phyloP scores from a whole-genome alignment of 2,888 invertebrate species.

The Hyposoter didymator region DNA sequence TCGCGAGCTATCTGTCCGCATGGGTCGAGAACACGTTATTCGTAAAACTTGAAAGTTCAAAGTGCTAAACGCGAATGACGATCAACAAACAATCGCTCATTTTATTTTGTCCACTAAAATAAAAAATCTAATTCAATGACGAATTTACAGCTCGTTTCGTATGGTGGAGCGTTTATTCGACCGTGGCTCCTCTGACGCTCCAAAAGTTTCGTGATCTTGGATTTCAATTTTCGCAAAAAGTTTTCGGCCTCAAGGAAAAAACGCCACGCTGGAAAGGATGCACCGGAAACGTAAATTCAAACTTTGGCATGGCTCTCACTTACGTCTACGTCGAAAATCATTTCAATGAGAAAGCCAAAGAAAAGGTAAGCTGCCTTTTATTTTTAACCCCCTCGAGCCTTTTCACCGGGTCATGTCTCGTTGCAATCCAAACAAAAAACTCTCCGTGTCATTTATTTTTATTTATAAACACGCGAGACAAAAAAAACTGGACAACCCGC shows the following conservation, averaged over 20 bases:
- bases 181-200: conserved; percentile 87
- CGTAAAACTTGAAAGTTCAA: conserved; percentile 29
- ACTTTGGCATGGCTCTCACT: conserved; percentile 89
- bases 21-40: conserved; percentile 40
- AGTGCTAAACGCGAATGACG: conserved; percentile 4
- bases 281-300: conserved; percentile 87
- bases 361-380: conserved; percentile 85
- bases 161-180: conserved; percentile 90
- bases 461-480: neutral
- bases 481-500: neutral
- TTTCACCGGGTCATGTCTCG: neutral
- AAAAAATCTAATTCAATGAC: neutral
- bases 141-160: conserved; percentile 87
- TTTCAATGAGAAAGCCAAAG: conserved; percentile 86
- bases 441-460: neutral
- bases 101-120: neutral
- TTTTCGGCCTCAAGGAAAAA: conserved; percentile 88
- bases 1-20: conserved; percentile 59
- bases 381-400: neutral
- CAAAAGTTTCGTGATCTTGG: conserved; percentile 86
- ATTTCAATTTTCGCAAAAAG: conserved; percentile 88
- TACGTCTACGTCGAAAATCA: conserved; percentile 87
- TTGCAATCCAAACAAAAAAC: neutral
- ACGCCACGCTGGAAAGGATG: conserved; percentile 89
- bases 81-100: neutral